Base-by-base conservation (phyloP, 2,113 vertebrate genomes). In the Sebastes schlegelii region DNA sequence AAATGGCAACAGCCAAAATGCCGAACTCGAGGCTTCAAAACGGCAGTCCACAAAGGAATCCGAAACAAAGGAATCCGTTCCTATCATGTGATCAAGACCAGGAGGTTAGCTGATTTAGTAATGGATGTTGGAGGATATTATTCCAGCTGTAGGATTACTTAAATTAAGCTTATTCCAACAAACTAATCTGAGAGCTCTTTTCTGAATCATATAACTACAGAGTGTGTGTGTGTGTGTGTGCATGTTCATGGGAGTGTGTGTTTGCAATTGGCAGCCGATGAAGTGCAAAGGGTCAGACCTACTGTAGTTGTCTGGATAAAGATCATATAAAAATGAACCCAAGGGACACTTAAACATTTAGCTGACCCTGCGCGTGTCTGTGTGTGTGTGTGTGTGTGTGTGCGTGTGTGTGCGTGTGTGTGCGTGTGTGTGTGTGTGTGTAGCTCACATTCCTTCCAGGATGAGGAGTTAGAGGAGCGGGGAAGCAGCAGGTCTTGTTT, bases 311-410 rank as follows among this genome's bases (percentile, higher is more conserved):
- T 88, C 55, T 77, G 75, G 58, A 73, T 68, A 61, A 55, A 78
- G 60, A 85, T 91, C 65, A 74, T 80, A 85, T 80, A 74, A 86
- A 86, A 82, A 82, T 74, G 43, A 82, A 82, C 86, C 71, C 69
- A n/a, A 66, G 84, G 80, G 82, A 77, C 74, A 77, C 54, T 86
- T 86, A 77, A 80, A 81, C 51, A 64, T 74, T 87, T 88, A 88
- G 80, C 84, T 92, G 64, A 68, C 58, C 54, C 26, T 52, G 23
- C 9, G 11, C 26, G n/a, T 21, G 21, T 62, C 23, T 52, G 12
- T 45, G 55, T 74, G 48, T 58, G 49, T 48, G 9, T 54, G n/a
- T 73, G 26, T 34, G 21, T 54, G 14, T 69, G 48, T 54, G 58
- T 68, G 13, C 63, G 21, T 74, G 55, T 70, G 52, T 60, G 52